Conservation (phyloP, 1,140 invertebrate genomes). For the Octopus sinensis region DNA sequence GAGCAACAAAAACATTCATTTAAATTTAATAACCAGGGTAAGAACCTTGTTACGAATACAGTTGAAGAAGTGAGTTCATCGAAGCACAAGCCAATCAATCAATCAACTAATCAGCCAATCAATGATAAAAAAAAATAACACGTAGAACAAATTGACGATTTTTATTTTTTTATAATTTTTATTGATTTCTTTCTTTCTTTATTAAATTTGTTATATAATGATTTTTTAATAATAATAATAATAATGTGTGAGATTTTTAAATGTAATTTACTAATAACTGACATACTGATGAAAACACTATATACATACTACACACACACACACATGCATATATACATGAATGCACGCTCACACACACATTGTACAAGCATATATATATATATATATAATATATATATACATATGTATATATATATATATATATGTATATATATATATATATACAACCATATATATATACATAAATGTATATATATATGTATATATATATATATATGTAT, state of each 20-base stretch:
- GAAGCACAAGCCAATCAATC: too few relatives aligned
- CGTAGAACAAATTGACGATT: not conserved
- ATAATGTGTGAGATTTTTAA: not conserved
- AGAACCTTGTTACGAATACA: too few relatives aligned
- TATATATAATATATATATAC: not conserved
- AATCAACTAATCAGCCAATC: too few relatives aligned
- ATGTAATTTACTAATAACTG: not conserved
- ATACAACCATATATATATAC: not conserved
- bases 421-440: not conserved
- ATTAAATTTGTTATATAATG: not conserved
- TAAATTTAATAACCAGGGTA: too few relatives aligned
- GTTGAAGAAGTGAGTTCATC: too few relatives aligned
- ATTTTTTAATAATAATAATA: not conserved
- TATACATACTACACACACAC: not conserved
- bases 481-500: not conserved
- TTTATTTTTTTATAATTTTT: not conserved
- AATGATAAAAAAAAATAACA: not conserved
- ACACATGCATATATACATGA: not conserved
- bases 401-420: not conserved
- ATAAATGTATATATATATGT: not conserved
- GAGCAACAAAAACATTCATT: too few relatives aligned
- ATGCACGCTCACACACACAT: not conserved
- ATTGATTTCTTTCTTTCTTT: not conserved
- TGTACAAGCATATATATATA: not conserved
- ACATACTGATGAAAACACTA: not conserved